Evolutionary conservation across 2,888 invertebrate genomes (phyloP).

Genomic region (Drosophila suboccidentalis): DNA sequence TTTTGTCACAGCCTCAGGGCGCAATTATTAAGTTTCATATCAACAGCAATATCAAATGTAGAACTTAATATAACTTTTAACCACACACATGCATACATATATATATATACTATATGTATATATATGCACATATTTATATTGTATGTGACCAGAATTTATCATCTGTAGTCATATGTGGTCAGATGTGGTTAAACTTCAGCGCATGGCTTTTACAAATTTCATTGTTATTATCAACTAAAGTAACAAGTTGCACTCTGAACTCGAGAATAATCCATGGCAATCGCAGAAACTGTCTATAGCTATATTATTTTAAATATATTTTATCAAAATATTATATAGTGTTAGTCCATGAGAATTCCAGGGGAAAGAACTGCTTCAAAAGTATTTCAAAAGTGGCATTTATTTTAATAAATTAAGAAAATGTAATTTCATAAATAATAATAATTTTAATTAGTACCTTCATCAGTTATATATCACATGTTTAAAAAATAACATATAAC

Average conservation of each 20-base stretch:
- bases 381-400: too few relatives aligned
- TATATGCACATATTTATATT: background rate
- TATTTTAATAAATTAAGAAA: too few relatives aligned
- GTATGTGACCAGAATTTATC: background rate
- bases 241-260: background rate
- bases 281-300: background rate
- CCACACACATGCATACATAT: background rate
- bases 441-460: too few relatives aligned
- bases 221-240: background rate
- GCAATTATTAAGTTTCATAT: conserved; percentile 64
- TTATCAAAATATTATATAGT: too few relatives aligned
- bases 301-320: background rate
- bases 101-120: background rate
- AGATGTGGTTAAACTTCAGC: background rate
- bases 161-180: conserved; percentile 1
- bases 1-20: conserved; percentile 53
- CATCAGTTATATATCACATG: too few relatives aligned
- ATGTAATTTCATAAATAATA: too few relatives aligned
- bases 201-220: background rate
- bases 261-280: background rate
- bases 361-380: too few relatives aligned
- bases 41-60: conserved; percentile 33
- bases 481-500: too few relatives aligned
- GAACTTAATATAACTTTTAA: conserved; percentile 43
- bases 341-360: too few relatives aligned